Base-by-base conservation (phyloP, 2,113 vertebrate species). In the Prietella phreatophila region DNA sequence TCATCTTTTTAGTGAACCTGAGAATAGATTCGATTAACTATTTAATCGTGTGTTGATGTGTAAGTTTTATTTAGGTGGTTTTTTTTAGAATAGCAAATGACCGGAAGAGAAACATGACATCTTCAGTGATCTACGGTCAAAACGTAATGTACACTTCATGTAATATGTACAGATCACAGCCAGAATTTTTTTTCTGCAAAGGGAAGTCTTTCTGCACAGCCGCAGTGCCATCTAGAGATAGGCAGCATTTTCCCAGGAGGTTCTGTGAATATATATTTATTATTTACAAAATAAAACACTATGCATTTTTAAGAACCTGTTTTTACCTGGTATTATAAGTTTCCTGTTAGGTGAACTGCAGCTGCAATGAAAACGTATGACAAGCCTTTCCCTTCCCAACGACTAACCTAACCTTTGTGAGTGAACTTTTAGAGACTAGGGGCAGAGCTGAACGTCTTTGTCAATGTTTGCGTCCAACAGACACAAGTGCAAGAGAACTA, bases 151-250 rank as follows among this genome's bases (percentile, higher is more conserved):
- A 0, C 36, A 75, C 7, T 86, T 22, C n/a, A 55, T 39, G 25
- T 11, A 81, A 69, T 67, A 67, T 67, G 61, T 27, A 17, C n/a
- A 81, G 47, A 55, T 56, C 60, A 79, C 39, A 86, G 76, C 13
- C n/a, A 53, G 27, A n/a, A 2, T 5, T 69, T 58, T 42, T 47
- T 71, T 6, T 50, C 15, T 58, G 27, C 8, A 53, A 17, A 69
- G 63, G 30, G 33, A 56, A 33, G 42, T 65, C 22, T 83, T 67
- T 83, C 61, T 65, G 39, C 82, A 83, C 61, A 30, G 61, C 39
- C 4, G 15, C 47, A 82, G 67, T 83, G 67, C 81, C 80, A 82
- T 56, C 86, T 87, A 75, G 79, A 71, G 60, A 27, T 42, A 25
- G 27, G 36, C 33, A 42, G 47, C 78, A 81, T 20, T 53, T 63